Percentiles rank a stretch among this genome's conserved stretches.
These are phyloP conservation scores for Phenganax stokvisi DNA, from an alignment of 92 coral and sea anemone species.

Conservation along the genomic window DNA sequence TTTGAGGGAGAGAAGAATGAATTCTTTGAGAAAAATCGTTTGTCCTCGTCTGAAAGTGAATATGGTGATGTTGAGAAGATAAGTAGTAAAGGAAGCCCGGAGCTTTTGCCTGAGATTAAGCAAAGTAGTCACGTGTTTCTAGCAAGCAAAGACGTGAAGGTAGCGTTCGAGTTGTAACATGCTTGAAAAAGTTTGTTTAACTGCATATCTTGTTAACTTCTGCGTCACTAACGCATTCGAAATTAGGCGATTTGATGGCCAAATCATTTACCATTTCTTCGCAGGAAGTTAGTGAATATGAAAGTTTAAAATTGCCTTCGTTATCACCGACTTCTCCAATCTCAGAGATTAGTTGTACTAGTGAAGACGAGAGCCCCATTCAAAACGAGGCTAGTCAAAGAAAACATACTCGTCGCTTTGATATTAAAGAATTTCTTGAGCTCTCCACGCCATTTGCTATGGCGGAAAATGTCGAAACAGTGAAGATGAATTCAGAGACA, in stretches of 20 bases:
- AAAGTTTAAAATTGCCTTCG: conserved; percentile 21
- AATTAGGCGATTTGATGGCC: background rate
- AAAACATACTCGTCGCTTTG: conserved; percentile 25
- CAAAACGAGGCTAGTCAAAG: background rate
- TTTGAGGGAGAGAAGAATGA: conserved; percentile 49
- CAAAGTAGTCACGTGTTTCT: background rate
- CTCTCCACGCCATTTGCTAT: conserved; percentile 29
- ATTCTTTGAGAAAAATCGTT: conserved; percentile 59
- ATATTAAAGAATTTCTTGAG: conserved; percentile 25
- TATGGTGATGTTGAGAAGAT: conserved; percentile 16
- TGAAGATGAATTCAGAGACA: background rate
- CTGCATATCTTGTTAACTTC: background rate
- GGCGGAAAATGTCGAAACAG: background rate
- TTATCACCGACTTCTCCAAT: background rate
- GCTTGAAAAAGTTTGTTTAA: background rate
- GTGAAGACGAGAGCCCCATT: background rate
- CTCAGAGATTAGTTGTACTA: background rate
- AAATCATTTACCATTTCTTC: background rate
- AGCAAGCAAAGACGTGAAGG: background rate
- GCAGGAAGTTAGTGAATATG: conserved; percentile 1
- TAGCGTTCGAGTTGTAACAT: background rate
- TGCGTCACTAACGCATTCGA: background rate
- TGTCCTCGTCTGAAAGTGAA: conserved; percentile 67
- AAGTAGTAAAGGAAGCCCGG: conserved; percentile 14
- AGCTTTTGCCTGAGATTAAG: conserved; percentile 20